Evolutionary conservation across 2,797 vertebrate species (phyloP).

Genomic region (Peromyscus eremicus): DNA sequence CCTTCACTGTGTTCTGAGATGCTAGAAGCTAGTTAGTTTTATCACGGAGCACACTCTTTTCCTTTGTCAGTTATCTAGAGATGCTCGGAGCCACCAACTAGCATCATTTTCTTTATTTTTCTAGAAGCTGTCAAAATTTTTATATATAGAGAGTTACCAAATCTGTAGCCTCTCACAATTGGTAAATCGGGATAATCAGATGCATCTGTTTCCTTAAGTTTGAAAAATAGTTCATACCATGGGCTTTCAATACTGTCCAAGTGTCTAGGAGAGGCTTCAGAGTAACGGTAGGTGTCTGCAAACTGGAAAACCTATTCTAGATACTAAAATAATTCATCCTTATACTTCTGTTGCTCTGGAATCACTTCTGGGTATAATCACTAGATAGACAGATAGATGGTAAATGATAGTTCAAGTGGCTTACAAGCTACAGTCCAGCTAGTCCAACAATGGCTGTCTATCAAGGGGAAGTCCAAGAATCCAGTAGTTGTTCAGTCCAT

Average conservation of each 20-base stretch:
- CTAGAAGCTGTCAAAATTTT: background rate
- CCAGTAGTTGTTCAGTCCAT: background rate
- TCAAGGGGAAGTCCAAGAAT: background rate
- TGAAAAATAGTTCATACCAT: background rate
- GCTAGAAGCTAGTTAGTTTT: background rate
- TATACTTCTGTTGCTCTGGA: background rate
- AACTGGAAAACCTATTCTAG: background rate
- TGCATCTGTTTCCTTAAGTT: background rate
- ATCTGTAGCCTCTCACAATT: background rate
- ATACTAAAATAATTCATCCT: background rate
- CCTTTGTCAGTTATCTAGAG: background rate
- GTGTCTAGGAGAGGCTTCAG: background rate
- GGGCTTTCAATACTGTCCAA: background rate
- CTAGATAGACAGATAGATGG: background rate
- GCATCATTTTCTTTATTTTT: slow-evolving; percentile 4
- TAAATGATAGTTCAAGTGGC: too few relatives aligned
- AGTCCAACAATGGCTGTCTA: background rate
- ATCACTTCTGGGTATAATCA: background rate
- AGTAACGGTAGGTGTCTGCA: background rate
- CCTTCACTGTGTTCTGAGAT: background rate
- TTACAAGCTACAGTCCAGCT: background rate
- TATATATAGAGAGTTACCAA: background rate
- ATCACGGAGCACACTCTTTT: background rate
- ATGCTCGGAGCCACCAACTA: background rate
- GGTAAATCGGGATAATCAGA: background rate